Base-by-base conservation (phyloP, 2,113 vertebrate species). In the Sander lucioperca region DNA sequence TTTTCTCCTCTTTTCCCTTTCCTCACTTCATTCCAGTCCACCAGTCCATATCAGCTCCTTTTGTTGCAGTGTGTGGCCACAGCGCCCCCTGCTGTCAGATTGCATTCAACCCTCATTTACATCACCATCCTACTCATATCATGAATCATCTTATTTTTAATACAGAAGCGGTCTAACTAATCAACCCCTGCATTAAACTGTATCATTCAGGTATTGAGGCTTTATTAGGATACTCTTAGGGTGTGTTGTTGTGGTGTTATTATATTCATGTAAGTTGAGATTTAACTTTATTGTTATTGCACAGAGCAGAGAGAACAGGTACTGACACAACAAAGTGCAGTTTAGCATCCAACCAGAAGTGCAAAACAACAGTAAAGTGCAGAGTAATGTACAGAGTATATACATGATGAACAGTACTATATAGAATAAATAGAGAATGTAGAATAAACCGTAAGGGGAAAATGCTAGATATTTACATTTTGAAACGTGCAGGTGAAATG, bases 41-140 rank as follows among this genome's bases (percentile, higher is more conserved):
- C 67, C 74, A 58, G 21, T 88, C 72, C 84, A 79, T 63, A 62
- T 80, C 50, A 73, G 48, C 66, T 64, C 47, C 45, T 25, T 75
- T 68, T 47, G 43, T 48, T 45, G 58, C 69, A 73, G 18, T 74
- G 61, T 87, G 82, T 70, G 76, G 80, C 75, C 74, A 86, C 77
- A 91, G 88, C 57, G 74, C 91, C 91, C 83, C 81, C 92, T 91
- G 90, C 80, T 91, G 91, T 83, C 75, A 23, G 39, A 15, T 68
- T 19, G 56, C 63, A 45, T 19, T 62, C 11, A 43, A 19, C 50
- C 51, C 65, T 73, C 51, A 68, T 79, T 82, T 45, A 25, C 82
- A 33, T 78, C 63, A 66, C 33, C 33, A 8, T 48, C 13, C 77
- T 47, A 10, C 64, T 80, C 59, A 30, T 85, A 74, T 65, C 61